These are phyloP conservation scores for Heterotis niloticus DNA, from an alignment of 2,113 vertebrate species.

Conservation along the genomic window DNA sequence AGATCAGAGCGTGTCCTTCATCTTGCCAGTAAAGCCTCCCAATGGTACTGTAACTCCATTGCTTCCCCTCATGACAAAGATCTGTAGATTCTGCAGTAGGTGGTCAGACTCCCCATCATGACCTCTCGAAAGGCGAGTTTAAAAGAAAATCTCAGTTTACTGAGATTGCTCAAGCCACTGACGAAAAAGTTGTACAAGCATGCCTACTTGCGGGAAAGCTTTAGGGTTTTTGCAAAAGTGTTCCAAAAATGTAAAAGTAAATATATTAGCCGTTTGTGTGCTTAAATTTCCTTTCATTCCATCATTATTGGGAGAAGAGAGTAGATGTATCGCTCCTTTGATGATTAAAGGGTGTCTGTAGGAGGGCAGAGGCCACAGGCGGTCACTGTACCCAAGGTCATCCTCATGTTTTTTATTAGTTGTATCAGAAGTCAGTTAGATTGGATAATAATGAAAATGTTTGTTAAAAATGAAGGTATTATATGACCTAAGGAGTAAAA, in stretches of 20 bases:
- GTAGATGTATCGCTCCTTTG: background rate
- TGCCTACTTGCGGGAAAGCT: no score
- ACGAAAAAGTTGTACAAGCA: no score
- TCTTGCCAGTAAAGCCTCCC: no score
- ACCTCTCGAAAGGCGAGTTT: no score
- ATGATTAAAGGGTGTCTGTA: no score
- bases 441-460: background rate
- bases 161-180: no score
- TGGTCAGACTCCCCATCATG: no score
- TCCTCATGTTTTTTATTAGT: background rate
- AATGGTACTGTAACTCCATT: background rate
- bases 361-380: no score
- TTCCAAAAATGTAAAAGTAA: background rate
- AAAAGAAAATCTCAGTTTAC: no score
- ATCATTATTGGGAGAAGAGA: background rate
- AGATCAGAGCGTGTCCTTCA: constrained; percentile 9
- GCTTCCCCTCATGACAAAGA: background rate
- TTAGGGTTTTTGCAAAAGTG: no score
- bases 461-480: background rate
- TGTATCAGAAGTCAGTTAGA: background rate
- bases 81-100: background rate
- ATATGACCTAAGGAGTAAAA: background rate
- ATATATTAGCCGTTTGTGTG: constrained; percentile 13
- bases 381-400: no score
- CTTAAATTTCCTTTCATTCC: constrained; percentile 18